phyloP scores from a whole-genome alignment of 1,140 invertebrate species.

The Lanistes nyassanus region DNA sequence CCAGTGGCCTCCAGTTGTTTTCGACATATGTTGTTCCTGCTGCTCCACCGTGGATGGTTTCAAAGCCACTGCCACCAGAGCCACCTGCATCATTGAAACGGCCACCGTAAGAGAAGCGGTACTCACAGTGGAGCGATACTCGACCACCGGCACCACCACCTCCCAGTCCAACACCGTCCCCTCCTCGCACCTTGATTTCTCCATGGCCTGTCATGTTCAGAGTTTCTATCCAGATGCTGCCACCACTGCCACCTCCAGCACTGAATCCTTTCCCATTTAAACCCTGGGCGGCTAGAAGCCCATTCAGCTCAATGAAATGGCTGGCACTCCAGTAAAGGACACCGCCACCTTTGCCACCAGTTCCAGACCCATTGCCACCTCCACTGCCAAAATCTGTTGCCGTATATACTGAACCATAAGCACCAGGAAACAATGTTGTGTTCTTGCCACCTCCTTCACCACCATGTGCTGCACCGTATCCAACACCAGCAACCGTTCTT shows the following conservation, averaged over 20 bases:
- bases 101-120: constrained; percentile 50
- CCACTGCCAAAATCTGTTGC: constrained; percentile 47
- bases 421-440: constrained; percentile 22
- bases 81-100: constrained; percentile 49
- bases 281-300: constrained; percentile 47
- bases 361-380: constrained; percentile 50
- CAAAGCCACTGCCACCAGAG: constrained; percentile 31
- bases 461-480: constrained; percentile 54
- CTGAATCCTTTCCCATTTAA: constrained; percentile 38
- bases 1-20: constrained; percentile 51
- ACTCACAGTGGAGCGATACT: constrained; percentile 52
- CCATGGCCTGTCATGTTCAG: constrained; percentile 57
- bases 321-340: constrained; percentile 46
- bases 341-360: constrained; percentile 51
- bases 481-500: constrained; percentile 34
- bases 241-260: constrained; percentile 53
- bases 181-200: constrained; percentile 44
- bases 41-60: constrained; percentile 40
- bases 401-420: constrained; percentile 50
- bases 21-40: constrained; percentile 55
- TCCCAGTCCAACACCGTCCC: constrained; percentile 32
- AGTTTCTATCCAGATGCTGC: constrained; percentile 49
- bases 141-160: constrained; percentile 53
- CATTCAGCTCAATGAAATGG: constrained; percentile 52
- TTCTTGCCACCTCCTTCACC: constrained; percentile 46